A percentile compares a stretch with the other conserved stretches of the same genome.
phyloP scores from a whole-genome alignment of 2,888 invertebrate genomes.

The Hetaerina titia region DNA sequence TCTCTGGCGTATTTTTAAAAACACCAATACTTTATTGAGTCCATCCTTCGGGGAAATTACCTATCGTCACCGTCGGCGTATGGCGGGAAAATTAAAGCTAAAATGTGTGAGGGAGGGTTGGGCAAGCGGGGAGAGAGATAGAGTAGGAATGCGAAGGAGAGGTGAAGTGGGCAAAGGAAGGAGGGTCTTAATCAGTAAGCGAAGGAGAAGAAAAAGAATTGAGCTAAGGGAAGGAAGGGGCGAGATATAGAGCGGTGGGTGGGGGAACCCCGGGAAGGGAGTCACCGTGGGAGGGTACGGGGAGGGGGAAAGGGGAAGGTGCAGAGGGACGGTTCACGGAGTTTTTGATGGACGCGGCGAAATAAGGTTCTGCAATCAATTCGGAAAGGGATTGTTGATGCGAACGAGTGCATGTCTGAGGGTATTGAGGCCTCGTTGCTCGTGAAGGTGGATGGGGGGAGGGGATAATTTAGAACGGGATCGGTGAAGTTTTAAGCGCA shows the following conservation, averaged over 20 bases:
- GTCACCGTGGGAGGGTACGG: too few species aligned
- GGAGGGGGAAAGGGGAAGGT: not conserved
- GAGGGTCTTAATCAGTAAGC: constrained; percentile 1
- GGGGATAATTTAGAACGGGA: not conserved
- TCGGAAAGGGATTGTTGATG: constrained; percentile 16
- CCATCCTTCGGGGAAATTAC: not conserved
- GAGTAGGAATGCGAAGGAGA: not conserved
- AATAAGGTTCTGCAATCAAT: constrained; percentile 36
- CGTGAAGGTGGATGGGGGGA: not conserved
- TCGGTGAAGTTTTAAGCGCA: not conserved
- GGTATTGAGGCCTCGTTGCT: not conserved
- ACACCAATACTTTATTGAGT: not conserved
- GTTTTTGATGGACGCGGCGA: not conserved
- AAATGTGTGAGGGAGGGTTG: not conserved
- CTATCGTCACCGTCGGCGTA: not conserved
- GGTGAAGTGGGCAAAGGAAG: not conserved
- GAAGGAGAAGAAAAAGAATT: not conserved
- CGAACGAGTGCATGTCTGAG: not conserved
- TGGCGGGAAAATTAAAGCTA: not conserved
- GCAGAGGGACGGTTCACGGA: not conserved
- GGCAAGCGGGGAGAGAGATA: not conserved
- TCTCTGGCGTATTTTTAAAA: too few species aligned
- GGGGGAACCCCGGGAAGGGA: too few species aligned
- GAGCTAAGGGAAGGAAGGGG: not conserved
- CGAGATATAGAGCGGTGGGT: not conserved